phyloP scores from a whole-genome alignment of 2,113 vertebrate species.

The Scartelaos histophorus region DNA sequence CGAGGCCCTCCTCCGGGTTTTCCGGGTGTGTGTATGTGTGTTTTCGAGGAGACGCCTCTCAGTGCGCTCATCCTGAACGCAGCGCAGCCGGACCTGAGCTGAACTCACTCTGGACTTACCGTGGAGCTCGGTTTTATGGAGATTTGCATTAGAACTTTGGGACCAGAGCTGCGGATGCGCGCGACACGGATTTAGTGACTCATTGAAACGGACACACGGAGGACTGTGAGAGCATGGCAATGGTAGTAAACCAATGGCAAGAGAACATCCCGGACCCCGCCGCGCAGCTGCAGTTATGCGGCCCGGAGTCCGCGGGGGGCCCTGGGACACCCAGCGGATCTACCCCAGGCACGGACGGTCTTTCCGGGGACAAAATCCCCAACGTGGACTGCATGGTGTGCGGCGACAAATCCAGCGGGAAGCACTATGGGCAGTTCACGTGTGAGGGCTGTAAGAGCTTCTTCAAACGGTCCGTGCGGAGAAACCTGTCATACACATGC shows the following conservation, averaged over 20 bases:
- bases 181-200: background rate
- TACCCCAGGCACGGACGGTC: constrained; percentile 80
- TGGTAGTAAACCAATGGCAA: constrained; percentile 86
- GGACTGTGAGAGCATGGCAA: constrained; percentile 81
- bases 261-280: constrained; percentile 83
- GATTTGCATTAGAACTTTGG: background rate
- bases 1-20: background rate
- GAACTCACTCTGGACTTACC: background rate
- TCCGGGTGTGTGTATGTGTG: no score
- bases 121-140: background rate
- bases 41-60: background rate
- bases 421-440: constrained; percentile 87
- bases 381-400: constrained; percentile 88
- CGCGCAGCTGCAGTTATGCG: constrained; percentile 80
- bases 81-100: background rate
- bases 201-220: constrained; percentile 7
- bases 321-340: constrained; percentile 80
- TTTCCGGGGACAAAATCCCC: constrained; percentile 81
- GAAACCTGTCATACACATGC: constrained; percentile 87
- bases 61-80: background rate
- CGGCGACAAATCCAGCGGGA: constrained; percentile 87
- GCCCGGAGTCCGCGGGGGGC: constrained; percentile 79
- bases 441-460: constrained; percentile 91
- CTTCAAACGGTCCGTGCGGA: constrained; percentile 86
- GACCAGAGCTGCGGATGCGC: background rate